These are phyloP conservation scores for Atta colombica DNA, from an alignment of 1,140 invertebrate genomes.

Conservation along the genomic window DNA sequence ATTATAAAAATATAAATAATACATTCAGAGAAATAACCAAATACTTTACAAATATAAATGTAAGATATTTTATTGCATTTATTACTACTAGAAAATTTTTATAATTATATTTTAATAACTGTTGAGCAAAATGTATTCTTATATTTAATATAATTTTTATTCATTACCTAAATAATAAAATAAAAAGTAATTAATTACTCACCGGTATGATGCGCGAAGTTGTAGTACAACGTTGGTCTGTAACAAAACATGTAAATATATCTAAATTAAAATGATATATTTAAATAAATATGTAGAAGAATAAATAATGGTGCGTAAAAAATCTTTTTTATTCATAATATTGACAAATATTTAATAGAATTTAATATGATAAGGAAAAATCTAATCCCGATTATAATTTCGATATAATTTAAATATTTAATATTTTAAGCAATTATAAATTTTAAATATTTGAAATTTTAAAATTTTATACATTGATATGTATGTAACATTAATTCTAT, in stretches of 20 bases:
- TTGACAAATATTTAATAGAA: too few species aligned
- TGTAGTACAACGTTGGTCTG: neutral
- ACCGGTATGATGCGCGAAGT: neutral
- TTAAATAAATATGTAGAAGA: neutral
- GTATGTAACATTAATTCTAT: too few species aligned
- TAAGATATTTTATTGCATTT: neutral
- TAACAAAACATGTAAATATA: neutral
- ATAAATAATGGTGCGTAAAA: too few species aligned
- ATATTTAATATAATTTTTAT: neutral
- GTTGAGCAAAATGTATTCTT: neutral
- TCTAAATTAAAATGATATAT: neutral
- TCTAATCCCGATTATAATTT: too few species aligned
- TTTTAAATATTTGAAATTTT: too few species aligned
- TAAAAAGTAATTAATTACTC: neutral
- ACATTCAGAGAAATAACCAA: neutral
- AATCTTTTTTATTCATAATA: too few species aligned
- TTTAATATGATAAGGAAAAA: too few species aligned
- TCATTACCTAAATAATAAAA: neutral
- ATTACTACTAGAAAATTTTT: neutral
- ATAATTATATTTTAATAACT: neutral
- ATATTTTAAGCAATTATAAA: too few species aligned
- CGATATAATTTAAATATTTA: too few species aligned
- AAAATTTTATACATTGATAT: too few species aligned
- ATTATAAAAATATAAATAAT: neutral
- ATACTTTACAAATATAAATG: neutral